Evolutionary conservation across 2,113 vertebrate genomes (phyloP).

Genomic region (Myrmecobius fasciatus): DNA sequence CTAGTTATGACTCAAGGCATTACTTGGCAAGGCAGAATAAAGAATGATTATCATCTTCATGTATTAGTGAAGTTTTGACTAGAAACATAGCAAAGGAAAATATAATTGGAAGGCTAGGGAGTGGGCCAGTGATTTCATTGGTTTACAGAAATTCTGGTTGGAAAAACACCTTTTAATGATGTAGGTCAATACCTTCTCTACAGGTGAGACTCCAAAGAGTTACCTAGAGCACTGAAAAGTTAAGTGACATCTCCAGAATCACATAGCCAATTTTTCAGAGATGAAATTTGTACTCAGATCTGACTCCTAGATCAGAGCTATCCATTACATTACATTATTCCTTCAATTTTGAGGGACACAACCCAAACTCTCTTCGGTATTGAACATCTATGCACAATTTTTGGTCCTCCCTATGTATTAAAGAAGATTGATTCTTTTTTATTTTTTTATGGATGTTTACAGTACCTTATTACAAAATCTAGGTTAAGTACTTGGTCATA

Average conservation of each 20-base stretch:
- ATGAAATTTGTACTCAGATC: neutral
- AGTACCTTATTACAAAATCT: too few relatives aligned
- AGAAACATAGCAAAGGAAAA: neutral
- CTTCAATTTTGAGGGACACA: too few relatives aligned
- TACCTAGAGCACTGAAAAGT: neutral
- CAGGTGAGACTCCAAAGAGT: neutral
- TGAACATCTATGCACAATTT: too few relatives aligned
- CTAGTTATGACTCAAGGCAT: neutral
- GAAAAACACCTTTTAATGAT: neutral
- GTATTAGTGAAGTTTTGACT: neutral
- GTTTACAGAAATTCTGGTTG: neutral
- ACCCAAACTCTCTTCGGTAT: too few relatives aligned
- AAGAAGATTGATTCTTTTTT: too few relatives aligned
- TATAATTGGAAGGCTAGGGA: neutral
- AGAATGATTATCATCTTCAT: neutral
- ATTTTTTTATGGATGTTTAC: too few relatives aligned
- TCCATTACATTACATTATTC: neutral
- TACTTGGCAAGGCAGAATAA: neutral
- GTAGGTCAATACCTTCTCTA: neutral
- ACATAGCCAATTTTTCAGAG: neutral
- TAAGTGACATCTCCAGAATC: neutral
- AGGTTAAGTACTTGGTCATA: too few relatives aligned
- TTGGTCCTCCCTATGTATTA: too few relatives aligned
- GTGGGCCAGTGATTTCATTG: neutral
- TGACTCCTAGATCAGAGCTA: neutral